Evolutionary conservation across 2,797 vertebrate species (phyloP), one percentile per base, ranked within the genome.

Genomic region (Austrolebias charrua): DNA sequence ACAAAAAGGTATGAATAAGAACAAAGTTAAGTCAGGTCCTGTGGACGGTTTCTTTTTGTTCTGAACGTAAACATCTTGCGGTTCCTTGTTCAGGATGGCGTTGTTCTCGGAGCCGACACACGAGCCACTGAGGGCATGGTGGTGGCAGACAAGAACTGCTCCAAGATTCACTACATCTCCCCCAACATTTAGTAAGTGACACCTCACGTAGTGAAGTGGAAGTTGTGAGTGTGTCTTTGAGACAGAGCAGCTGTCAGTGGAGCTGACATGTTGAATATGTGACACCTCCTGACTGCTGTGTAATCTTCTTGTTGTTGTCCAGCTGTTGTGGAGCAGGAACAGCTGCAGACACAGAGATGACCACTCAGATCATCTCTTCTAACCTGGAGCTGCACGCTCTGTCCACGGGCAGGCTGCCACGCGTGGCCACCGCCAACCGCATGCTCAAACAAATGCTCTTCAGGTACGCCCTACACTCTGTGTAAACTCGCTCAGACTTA

Each of bases 371-470:
- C 57, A 99, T 99, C 85, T 98, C 96, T 46, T 99, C 97, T 63
- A 98, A 99, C 79, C 91, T 99, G 88, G 96, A 98, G 88, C 94
- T 99, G 8, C 97, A 98, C 64, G 81, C 95, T 0, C 93, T 99
- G 1, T 98, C 96, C 24, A 99, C 97, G 0, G 95, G 96, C 11
- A 92, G 96, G n/a, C 89, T 94, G 58, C 95, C 96, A 0, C 93
- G 96, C 0, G 96, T 98, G 2, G 94, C 93, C 74, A 99, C 97
- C 0, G 97, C 97, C 49, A 98, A 96, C 76, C 92, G 95, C 60
- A 98, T 98, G 97, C 93, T 99, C 5, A 98, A 99, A 78, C 97
- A 99, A 71, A 99, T 99, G 97, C 95, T 99, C 12, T 99, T 99
- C 90, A 97, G 97, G 97, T 71, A 51, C 31, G n/a, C 2, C 33